These are phyloP conservation scores for Drosophila setifemur DNA, from an alignment of 1,140 invertebrate species.

Conservation along the genomic window DNA sequence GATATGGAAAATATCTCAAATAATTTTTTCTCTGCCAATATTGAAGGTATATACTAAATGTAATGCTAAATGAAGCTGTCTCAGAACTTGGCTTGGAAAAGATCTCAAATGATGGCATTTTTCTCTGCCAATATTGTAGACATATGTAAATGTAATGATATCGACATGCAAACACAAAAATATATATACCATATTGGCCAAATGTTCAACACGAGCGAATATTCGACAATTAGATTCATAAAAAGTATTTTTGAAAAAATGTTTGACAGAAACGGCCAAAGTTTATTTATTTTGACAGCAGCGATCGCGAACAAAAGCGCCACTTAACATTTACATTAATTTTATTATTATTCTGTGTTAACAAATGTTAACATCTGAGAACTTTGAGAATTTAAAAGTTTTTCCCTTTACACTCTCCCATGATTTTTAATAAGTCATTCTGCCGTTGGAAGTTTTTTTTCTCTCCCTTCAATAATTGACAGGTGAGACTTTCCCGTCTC, in stretches of 20 bases:
- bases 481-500: no score
- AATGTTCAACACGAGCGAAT: slow-evolving; percentile 57
- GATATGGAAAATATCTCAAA: no score
- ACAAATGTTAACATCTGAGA: neutral
- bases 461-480: no score
- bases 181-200: neutral
- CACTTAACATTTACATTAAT: neutral
- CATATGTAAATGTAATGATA: neutral
- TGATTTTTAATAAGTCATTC: no score
- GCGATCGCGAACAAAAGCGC: neutral
- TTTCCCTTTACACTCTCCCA: no score
- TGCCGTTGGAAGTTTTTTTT: no score
- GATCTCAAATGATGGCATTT: slow-evolving; percentile 27
- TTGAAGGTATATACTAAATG: no score
- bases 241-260: neutral
- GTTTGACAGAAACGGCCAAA: neutral
- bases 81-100: slow-evolving; percentile 35
- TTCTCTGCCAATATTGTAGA: slow-evolving; percentile 41
- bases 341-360: neutral
- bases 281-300: slow-evolving; percentile 14
- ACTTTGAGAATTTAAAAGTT: neutral
- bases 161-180: neutral
- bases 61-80: slow-evolving; percentile 67
- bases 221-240: slow-evolving; percentile 54
- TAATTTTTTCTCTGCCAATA: no score